Percentiles rank a stretch among this genome's conserved stretches.
Conservation (phyloP, 37 sponge, comb jelly and placozoan genomes). For the Cliona cf. orientalis region DNA sequence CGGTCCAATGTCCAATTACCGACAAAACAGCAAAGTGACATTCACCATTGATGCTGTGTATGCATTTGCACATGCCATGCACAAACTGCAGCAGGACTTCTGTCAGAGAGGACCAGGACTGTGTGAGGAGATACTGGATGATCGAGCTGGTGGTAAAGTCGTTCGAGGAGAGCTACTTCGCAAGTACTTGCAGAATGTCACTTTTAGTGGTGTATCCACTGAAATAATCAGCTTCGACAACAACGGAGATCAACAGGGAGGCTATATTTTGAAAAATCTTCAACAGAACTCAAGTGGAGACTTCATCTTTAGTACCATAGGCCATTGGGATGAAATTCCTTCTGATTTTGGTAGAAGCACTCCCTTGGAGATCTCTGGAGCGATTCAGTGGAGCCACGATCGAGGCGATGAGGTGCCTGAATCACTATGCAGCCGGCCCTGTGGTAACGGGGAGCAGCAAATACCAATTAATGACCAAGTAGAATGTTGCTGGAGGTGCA, state of each 20-base stretch:
- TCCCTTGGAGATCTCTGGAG: background rate
- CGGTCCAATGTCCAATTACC: background rate
- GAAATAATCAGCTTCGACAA: slow-evolving; percentile 52
- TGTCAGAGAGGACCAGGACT: slow-evolving; percentile 27
- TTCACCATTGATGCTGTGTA: slow-evolving; percentile 78
- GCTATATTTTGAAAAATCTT: slow-evolving; percentile 51
- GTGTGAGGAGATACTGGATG: slow-evolving; percentile 19
- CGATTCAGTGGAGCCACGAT: background rate
- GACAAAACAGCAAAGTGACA: slow-evolving; percentile 61
- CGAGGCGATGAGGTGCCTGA: background rate
- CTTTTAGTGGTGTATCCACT: slow-evolving; percentile 3
- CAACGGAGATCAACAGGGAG: slow-evolving; percentile 39
- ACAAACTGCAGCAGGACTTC: slow-evolving; percentile 25
- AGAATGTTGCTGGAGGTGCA: slow-evolving; percentile 71
- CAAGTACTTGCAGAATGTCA: slow-evolving; percentile 40
- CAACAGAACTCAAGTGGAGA: background rate
- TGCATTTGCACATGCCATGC: slow-evolving; percentile 78
- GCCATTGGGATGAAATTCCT: background rate
- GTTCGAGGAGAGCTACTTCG: slow-evolving; percentile 39
- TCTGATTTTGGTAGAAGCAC: too few species aligned
- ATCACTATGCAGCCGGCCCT: slow-evolving; percentile 48
- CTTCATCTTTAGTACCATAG: slow-evolving; percentile 11
- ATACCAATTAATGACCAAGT: slow-evolving; percentile 1
- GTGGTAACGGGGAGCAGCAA: slow-evolving; percentile 41
- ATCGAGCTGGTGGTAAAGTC: background rate